Base-by-base conservation (phyloP, 2,888 invertebrate species). In the Scrobipalpa atriplicella region DNA sequence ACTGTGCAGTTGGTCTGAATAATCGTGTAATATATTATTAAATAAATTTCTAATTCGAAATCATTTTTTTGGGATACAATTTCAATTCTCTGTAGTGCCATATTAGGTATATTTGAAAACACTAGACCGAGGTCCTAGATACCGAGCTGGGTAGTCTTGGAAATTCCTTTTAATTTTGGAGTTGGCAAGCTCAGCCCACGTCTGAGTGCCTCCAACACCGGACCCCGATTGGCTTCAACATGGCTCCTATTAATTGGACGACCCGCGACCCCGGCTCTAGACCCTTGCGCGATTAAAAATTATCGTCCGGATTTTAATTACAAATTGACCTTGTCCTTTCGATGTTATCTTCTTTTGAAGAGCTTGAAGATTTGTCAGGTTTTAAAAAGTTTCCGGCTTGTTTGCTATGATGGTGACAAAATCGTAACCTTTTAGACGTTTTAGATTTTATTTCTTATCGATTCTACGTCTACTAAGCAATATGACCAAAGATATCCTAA, bases 231-330 rank as follows among this genome's bases (percentile, higher is more conserved):
- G 58, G 36, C 56, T 38, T 38, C 58, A n/a, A 75, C 79, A 64
- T 41, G 64, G 64, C 41, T 36, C 74, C 82, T 79, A 86, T 88
- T 89, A 87, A 86, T 87, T 84, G 86, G 80, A 86, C 83, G 85
- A 86, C 83, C 56, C 38, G 13, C 54, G 21, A 19, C 13, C 19
- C 21, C 54, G 85, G 83, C 84, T 82, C 19, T 82, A 80, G 77
- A 79, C 77, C 77, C 76, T 74, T 73, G 78, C 75, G 73, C 74
- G 77, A 77, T 76, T 79, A 80, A 80, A 86, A 85, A 85, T 86
- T 85, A 87, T 86, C 83, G 82, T 82, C 81, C 79, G 71, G 78
- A 80, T 77, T 78, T 78, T 79, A 76, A 83, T 82, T 65, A 65
- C 65, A 38, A 52, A 62, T 51, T 65, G 65, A 67, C 62, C 67